Evolutionary conservation across 1,140 invertebrate species (phyloP), one percentile per base, ranked within the genome.

Genomic region (Maniola jurtina): DNA sequence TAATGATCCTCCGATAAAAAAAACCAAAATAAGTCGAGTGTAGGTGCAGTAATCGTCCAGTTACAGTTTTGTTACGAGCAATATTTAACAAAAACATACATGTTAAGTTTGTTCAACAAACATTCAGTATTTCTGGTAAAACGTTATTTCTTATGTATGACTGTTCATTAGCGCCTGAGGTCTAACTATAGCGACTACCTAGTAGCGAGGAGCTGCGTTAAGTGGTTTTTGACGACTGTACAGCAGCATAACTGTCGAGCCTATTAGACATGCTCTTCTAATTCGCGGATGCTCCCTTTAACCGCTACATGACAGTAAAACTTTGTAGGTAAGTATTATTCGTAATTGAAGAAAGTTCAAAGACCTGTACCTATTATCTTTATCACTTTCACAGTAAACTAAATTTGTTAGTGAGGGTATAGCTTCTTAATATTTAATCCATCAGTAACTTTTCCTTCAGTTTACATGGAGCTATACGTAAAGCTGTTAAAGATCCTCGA

Each of bases 261-360:
- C n/a, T 47, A 66, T 66, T 66, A 66, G 15, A 36, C 42, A 55
- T 48, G 6, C 52, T 14, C 36, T 56, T 56, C 64, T 66, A 66
- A 66, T 66, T 56, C 13, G 25, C 38, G 40, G 33, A 55, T 66
- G 38, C 33, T 61, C 33, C 25, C 54, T 11, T n/a, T 16, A 64
- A 11, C 52, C 9, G 45, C 8, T 14, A 59, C 9, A 15, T 34
- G 63, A 50, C 48, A 25, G 9, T 11, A 6, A 16, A 52, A 25
- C 13, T 16, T 52, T 25, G 6, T 52, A 16, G 6, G 48, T 52
- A 52, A 5, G 13, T 42, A 0, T 52, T 16, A 25, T 52, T 25
- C 48, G 25, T 14, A 5, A 13, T 15, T 52, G 2, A 25, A 16
- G 10, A 52, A 9, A n/a, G 42, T 45, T 45, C 9, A 11, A 38